Evolutionary conservation across 2,113 vertebrate species (phyloP).

Genomic region (Columba livia): DNA sequence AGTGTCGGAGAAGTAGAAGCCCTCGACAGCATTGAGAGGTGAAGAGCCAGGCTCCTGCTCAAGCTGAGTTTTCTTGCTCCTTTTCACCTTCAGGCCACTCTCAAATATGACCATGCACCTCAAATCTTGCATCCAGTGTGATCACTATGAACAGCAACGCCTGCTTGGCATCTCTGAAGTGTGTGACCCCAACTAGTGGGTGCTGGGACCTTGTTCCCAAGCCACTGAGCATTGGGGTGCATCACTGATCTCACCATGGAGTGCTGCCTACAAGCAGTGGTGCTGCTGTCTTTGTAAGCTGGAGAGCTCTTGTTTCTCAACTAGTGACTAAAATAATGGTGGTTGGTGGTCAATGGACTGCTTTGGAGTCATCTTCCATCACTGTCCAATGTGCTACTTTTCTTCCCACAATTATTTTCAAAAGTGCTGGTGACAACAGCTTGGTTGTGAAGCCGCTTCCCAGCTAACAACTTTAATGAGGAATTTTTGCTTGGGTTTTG

Average conservation of each 20-base stretch:
- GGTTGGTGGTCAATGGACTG: not conserved
- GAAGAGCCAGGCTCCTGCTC: not conserved
- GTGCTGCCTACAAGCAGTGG: not conserved
- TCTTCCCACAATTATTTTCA: not conserved
- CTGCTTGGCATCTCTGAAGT: not conserved
- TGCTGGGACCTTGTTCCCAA: not conserved
- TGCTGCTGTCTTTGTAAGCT: not conserved
- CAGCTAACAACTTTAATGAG: conserved; percentile 9
- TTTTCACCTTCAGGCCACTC: not conserved
- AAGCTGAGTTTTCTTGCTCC: not conserved
- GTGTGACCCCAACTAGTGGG: not conserved
- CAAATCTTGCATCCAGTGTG: not conserved
- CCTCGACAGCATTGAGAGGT: not conserved
- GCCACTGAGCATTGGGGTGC: not conserved
- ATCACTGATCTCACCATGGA: not conserved
- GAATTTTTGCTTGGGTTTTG: conserved; percentile 3
- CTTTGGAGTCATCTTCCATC: not conserved
- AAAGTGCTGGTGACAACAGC: not conserved
- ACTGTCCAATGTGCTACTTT: not conserved
- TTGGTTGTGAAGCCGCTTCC: not conserved
- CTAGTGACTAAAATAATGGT: not conserved
- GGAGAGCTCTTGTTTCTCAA: not conserved
- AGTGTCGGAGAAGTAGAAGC: not conserved
- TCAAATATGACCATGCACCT: not conserved
- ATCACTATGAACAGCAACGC: not conserved